Conservation (phyloP, 2,797 vertebrate species). For the Hypotaenidia philippensis region DNA sequence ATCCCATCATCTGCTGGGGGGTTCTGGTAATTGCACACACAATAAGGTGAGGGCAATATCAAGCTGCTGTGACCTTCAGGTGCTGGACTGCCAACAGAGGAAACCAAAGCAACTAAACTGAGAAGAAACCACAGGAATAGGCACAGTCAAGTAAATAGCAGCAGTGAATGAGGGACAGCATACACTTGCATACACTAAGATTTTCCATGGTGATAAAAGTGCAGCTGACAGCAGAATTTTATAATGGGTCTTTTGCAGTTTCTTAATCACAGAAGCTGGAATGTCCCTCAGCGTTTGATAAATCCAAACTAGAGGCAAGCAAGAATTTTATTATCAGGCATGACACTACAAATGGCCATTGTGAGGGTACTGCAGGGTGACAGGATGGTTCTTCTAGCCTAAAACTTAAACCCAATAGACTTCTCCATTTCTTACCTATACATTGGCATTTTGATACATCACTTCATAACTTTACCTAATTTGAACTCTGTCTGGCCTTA, state of each 20-base stretch:
- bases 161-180: background rate
- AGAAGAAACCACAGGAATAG: background rate
- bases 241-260: background rate
- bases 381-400: background rate
- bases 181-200: background rate
- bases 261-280: background rate
- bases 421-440: background rate
- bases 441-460: background rate
- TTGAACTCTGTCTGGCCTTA: background rate
- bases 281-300: background rate
- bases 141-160: background rate
- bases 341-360: background rate
- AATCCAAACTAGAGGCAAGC: background rate
- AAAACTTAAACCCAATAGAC: background rate
- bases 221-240: slow-evolving; percentile 6
- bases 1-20: background rate
- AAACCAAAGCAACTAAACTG: background rate
- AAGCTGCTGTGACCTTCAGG: background rate
- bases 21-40: background rate
- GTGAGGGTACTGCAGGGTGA: background rate
- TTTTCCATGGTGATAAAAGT: slow-evolving; percentile 16
- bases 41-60: background rate
- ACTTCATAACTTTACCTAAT: background rate
- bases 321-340: background rate
- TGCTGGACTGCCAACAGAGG: background rate